These are phyloP conservation scores for Pedetes capensis DNA, from an alignment of 2,113 vertebrate genomes.

Conservation along the genomic window DNA sequence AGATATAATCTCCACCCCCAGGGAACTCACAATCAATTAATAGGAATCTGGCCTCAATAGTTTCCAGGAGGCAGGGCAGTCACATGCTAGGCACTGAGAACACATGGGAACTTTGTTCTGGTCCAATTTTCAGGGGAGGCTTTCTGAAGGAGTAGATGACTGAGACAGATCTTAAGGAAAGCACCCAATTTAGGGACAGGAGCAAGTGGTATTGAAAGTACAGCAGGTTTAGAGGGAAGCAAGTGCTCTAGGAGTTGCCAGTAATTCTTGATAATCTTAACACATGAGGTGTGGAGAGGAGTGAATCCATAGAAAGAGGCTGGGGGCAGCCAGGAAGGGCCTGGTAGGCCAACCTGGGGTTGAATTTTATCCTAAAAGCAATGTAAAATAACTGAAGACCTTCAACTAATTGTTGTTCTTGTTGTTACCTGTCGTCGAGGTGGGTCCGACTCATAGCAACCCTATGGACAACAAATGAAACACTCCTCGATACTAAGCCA, in stretches of 20 bases:
- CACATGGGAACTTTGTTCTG: neutral
- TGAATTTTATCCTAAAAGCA: neutral
- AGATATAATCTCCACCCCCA: neutral
- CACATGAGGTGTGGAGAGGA: neutral
- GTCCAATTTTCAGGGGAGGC: neutral
- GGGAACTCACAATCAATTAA: neutral
- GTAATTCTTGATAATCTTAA: neutral
- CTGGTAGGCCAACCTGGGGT: neutral
- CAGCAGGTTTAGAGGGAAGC: neutral
- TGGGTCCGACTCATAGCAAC: too few relatives aligned
- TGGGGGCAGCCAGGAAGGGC: neutral
- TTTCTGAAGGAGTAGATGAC: neutral
- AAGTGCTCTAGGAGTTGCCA: neutral
- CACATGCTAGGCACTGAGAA: neutral
- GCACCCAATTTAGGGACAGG: neutral
- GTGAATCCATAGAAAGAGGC: neutral
- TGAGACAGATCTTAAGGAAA: neutral
- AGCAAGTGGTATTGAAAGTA: neutral
- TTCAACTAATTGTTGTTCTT: too few relatives aligned
- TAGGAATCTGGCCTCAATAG: neutral
- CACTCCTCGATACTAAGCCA: too few relatives aligned
- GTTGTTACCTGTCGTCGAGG: too few relatives aligned
- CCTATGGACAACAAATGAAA: too few relatives aligned
- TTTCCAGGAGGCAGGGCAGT: neutral
- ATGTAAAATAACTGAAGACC: neutral